Conservation (phyloP, 2,113 vertebrate species). For the Triplophysa dalaica region DNA sequence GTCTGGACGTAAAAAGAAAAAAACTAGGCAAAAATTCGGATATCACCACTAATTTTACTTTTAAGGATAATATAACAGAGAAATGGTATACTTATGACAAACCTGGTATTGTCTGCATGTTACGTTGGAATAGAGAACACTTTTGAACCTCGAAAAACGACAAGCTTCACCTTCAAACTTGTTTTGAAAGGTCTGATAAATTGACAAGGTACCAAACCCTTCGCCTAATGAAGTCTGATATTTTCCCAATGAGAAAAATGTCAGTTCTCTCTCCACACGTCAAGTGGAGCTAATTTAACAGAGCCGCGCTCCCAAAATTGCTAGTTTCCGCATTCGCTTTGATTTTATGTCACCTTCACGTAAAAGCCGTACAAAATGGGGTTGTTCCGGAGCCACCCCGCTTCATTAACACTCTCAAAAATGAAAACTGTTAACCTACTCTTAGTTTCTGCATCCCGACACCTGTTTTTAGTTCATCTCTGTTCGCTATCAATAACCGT, state of each 20-base stretch:
- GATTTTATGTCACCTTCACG: conserved; percentile 14
- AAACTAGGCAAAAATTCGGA: too few relatives aligned
- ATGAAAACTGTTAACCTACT: conserved; percentile 11
- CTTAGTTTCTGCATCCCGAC: conserved; percentile 14
- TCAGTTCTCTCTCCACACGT: conserved; percentile 15
- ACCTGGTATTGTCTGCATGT: too few relatives aligned
- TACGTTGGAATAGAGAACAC: too few relatives aligned
- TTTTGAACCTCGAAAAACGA: too few relatives aligned
- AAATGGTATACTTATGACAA: too few relatives aligned
- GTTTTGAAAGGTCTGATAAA: conserved; percentile 29
- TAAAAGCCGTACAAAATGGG: conserved; percentile 8
- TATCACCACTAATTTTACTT: too few relatives aligned
- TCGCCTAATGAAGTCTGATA: conserved; percentile 2
- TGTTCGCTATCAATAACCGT: conserved; percentile 48
- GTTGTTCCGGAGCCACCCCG: neutral
- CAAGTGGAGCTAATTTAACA: conserved; percentile 32
- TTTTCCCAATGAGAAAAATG: conserved; percentile 21
- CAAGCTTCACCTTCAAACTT: neutral
- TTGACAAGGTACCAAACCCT: neutral
- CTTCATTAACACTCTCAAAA: neutral
- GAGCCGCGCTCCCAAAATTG: conserved; percentile 35
- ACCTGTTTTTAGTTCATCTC: conserved; percentile 2
- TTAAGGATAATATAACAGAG: too few relatives aligned
- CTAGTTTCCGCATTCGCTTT: conserved; percentile 16
- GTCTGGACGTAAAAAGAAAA: too few relatives aligned